Percentiles rank a stretch among this genome's conserved stretches.
Evolutionary conservation across 64 coral and sea anemone species (phyloP).

Genomic region (Stichodactyla helianthus): DNA sequence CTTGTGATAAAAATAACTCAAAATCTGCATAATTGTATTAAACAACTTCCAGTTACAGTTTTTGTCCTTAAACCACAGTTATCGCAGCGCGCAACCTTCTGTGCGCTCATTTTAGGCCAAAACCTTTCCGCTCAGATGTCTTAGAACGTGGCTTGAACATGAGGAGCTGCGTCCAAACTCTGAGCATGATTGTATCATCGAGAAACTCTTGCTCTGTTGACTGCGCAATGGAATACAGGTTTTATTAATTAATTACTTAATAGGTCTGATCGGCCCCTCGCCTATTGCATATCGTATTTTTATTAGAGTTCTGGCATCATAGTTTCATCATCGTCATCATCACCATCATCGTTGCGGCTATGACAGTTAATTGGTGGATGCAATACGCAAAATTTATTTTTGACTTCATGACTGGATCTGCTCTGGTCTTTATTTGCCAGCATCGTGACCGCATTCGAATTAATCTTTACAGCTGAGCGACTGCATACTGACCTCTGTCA

Average conservation of each 20-base stretch:
- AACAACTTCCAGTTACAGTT: neutral
- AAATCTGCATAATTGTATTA: neutral
- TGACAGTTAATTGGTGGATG: neutral
- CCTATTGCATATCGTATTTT: too few species aligned
- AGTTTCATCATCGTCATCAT: neutral
- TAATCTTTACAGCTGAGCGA: too few species aligned
- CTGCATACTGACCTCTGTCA: too few species aligned
- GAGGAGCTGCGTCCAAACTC: too few species aligned
- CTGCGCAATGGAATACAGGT: too few species aligned
- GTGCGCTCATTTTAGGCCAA: neutral
- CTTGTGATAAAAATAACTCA: neutral
- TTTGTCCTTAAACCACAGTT: neutral
- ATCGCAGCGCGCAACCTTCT: neutral
- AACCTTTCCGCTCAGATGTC: too few species aligned
- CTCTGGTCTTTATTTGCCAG: neutral
- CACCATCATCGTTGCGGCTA: neutral
- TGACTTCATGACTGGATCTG: neutral
- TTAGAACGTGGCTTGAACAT: too few species aligned
- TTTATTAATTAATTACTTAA: neutral
- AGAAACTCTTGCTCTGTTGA: too few species aligned
- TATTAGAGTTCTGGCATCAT: neutral
- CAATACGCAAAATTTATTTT: neutral
- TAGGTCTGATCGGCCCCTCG: neutral
- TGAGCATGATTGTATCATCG: neutral
- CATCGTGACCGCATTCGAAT: neutral